Percentiles rank a stretch among this genome's conserved stretches.
phyloP scores from a whole-genome alignment of 2,888 invertebrate species.

The Rhogogaster chlorosoma region DNA sequence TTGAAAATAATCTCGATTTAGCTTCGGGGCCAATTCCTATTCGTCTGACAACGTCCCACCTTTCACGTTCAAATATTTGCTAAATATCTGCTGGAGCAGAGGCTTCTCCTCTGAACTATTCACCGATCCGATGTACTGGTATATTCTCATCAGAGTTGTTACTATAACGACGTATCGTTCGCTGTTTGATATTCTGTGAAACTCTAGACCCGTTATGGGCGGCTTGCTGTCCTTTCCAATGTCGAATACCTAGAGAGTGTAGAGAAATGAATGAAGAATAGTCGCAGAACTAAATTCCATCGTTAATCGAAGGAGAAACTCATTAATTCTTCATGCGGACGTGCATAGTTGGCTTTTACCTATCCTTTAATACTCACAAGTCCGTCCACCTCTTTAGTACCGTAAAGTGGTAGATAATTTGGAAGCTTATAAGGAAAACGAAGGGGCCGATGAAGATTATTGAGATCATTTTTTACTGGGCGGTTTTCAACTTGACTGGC shows the following conservation, averaged over 20 bases:
- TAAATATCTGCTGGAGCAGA: slow-evolving; percentile 89
- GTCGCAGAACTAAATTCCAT: not conserved
- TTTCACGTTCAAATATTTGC: slow-evolving; percentile 85
- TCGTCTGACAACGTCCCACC: slow-evolving; percentile 77
- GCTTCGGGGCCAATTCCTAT: not conserved
- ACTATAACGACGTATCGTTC: slow-evolving; percentile 91
- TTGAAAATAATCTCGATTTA: slow-evolving; percentile 46
- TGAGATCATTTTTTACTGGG: not conserved
- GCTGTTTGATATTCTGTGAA: slow-evolving; percentile 86
- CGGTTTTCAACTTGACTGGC: not conserved
- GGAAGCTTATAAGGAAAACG: slow-evolving; percentile 82
- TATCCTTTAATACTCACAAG: slow-evolving; percentile 80
- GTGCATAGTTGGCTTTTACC: not conserved
- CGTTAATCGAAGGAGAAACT: not conserved
- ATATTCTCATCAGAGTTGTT: slow-evolving; percentile 90
- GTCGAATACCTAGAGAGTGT: slow-evolving; percentile 87
- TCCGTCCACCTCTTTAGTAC: slow-evolving; percentile 87
- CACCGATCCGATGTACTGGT: slow-evolving; percentile 90
- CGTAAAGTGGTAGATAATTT: slow-evolving; percentile 87
- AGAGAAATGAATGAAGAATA: slow-evolving; percentile 57
- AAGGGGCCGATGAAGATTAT: slow-evolving; percentile 58
- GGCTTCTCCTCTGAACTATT: slow-evolving; percentile 89
- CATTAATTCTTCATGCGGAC: not conserved
- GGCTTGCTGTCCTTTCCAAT: slow-evolving; percentile 88
- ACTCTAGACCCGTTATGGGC: slow-evolving; percentile 93